Base-by-base conservation (phyloP, 2,888 invertebrate genomes). In the Rhimphoctona megacephalus region DNA sequence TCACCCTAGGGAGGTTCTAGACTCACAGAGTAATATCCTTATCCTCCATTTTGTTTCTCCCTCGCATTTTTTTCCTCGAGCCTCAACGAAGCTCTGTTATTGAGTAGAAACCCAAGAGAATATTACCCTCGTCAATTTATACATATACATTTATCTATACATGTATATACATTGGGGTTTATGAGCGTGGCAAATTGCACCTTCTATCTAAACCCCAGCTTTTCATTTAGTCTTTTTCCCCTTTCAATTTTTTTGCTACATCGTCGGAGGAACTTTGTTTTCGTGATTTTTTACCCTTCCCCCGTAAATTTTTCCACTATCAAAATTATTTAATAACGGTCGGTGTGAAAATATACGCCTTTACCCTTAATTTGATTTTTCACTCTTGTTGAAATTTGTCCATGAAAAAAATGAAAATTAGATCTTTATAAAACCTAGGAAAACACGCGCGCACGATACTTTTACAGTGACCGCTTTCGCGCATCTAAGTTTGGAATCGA, bases 41-140 rank as follows among this genome's bases (percentile, higher is more conserved):
- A 4, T 57, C 33, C 72, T 73, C 25, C 64, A 49, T 69, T 36
- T 39, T 30, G 22, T 30, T 46, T 79, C 46, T 25, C 25, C 14
- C 69, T 69, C 25, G 22, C 2, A 17, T 33, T 76, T 69, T 30
- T 49, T 66, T 52, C 66, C 52, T 14, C 54, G 54, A 7, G 52
- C 22, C 73, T 73, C 33, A 33, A 43, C 78, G 43, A 52, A 46
- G 72, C 19, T 72, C 25, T 49, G 67, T 22, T 73, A 57, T 61
- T 36, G 46, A 54, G 14, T 30, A 49, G 22, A 61, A 61, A 36
- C 30, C n/a, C 61, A 66, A 74, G 36, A 49, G 74, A 76, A 82
- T 79, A 85, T 83, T 70, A 36, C 52, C n/a, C 39, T 83, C 82
- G 82, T 74, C 79, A 79, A 81, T 81, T 85, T 85, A 39, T 85